A percentile compares a stretch with the other conserved stretches of the same genome.
phyloP scores from a whole-genome alignment of 2,113 vertebrate genomes.

The Typhlomys cinereus region DNA sequence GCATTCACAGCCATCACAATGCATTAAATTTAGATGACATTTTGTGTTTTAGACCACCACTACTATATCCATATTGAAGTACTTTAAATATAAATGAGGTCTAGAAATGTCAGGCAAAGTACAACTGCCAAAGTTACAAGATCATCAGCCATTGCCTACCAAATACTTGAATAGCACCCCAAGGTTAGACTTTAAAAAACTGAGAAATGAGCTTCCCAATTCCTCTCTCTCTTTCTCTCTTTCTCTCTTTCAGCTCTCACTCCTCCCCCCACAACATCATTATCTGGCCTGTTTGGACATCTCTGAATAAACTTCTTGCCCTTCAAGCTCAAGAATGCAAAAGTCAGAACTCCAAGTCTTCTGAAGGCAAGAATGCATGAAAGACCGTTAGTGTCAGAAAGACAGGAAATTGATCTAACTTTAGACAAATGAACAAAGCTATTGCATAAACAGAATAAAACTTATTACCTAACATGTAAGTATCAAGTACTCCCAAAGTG shows the following conservation, averaged over 20 bases:
- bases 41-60: conserved; percentile 57
- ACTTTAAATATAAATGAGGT: conserved; percentile 71
- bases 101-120: conserved; percentile 56
- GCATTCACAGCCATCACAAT: background rate
- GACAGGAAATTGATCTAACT: background rate
- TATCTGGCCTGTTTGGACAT: background rate
- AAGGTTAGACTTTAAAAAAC: background rate
- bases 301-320: background rate
- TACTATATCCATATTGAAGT: conserved; percentile 64
- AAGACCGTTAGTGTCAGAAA: background rate
- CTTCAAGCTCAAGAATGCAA: background rate
- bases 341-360: background rate
- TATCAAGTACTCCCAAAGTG: background rate
- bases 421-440: background rate
- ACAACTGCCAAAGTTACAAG: conserved; percentile 40
- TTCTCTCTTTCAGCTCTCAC: background rate
- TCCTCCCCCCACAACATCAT: background rate
- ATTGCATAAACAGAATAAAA: background rate
- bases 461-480: background rate
- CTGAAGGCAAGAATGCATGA: background rate
- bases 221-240: background rate
- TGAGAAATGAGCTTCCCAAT: background rate
- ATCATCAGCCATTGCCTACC: background rate
- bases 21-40: conserved; percentile 69
- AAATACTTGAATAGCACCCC: conserved; percentile 51